These are phyloP conservation scores for Siniperca scherzeri DNA, from an alignment of 2,797 vertebrate species.

Conservation along the genomic window DNA sequence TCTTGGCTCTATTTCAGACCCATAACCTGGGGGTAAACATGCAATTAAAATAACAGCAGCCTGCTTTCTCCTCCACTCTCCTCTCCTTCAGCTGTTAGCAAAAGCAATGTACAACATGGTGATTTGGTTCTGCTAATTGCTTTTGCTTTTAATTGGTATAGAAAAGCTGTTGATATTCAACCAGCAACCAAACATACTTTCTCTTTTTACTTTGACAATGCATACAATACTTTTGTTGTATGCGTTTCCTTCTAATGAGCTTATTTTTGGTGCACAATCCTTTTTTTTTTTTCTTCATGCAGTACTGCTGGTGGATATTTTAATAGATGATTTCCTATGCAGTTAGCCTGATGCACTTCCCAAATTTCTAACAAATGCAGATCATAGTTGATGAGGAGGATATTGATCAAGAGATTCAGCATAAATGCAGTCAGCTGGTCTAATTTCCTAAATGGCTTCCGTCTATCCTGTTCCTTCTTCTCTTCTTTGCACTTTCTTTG, in stretches of 20 bases:
- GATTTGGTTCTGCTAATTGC: conserved; percentile 78
- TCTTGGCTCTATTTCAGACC: conserved; percentile 83
- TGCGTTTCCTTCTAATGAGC: conserved; percentile 59
- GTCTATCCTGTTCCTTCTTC: conserved; percentile 44
- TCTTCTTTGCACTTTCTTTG: conserved; percentile 17
- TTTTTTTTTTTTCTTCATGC: conserved; percentile 4
- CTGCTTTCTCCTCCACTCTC: conserved; percentile 70
- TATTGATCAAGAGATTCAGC: conserved; percentile 57
- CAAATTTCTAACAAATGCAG: conserved; percentile 44
- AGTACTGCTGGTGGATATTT: conserved; percentile 49
- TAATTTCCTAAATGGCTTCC: conserved; percentile 69
- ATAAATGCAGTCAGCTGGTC: conserved; percentile 52
- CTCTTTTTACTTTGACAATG: not conserved
- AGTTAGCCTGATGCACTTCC: conserved; percentile 50
- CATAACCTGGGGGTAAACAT: conserved; percentile 86
- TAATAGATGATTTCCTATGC: conserved; percentile 49
- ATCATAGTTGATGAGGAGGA: conserved; percentile 48
- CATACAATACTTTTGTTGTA: conserved; percentile 33
- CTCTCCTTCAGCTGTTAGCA: conserved; percentile 75
- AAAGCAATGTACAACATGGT: conserved; percentile 72
- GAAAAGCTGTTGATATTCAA: conserved; percentile 71
- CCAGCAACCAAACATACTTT: conserved; percentile 63
- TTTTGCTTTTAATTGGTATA: conserved; percentile 80
- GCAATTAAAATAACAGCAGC: conserved; percentile 86
- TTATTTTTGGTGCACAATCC: conserved; percentile 59